These are phyloP conservation scores for Hyperopisus bebe DNA, from an alignment of 2,113 vertebrate genomes.

Conservation along the genomic window DNA sequence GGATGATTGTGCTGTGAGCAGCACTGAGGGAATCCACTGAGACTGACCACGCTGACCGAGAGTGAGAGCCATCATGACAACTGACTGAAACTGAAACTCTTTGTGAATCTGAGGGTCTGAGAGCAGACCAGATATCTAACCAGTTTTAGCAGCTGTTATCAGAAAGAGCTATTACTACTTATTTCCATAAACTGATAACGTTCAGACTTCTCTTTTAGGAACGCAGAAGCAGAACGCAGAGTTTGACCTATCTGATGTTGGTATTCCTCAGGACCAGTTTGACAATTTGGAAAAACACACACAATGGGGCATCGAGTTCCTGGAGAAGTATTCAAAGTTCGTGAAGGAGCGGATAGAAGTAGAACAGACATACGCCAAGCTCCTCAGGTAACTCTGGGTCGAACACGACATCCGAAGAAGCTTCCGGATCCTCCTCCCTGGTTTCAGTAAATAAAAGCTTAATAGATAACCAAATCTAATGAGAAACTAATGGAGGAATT, in stretches of 20 bases:
- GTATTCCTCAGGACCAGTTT: constrained; percentile 86
- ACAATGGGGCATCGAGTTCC: constrained; percentile 96
- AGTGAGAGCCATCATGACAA: not conserved
- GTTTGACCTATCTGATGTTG: not conserved
- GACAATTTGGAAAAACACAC: constrained; percentile 98
- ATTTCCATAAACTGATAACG: not conserved
- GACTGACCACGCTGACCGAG: not conserved
- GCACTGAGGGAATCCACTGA: not conserved
- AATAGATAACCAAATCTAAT: not conserved
- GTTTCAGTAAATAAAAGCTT: not conserved
- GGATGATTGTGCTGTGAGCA: not conserved
- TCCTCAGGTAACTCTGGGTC: constrained; percentile 73
- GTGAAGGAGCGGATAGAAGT: constrained; percentile 97
- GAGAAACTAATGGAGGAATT: not conserved
- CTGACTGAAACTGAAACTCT: not conserved
- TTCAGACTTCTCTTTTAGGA: not conserved
- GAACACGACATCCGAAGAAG: not conserved
- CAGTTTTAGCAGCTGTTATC: not conserved
- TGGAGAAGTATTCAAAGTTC: constrained; percentile 96
- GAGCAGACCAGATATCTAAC: not conserved
- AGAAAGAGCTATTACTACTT: not conserved
- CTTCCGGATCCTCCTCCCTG: not conserved
- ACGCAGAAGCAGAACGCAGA: not conserved
- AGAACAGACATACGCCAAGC: constrained; percentile 95
- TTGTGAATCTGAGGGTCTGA: not conserved